Conservation (phyloP, 2,113 vertebrate genomes). For the Gallinago paraguaiae region DNA sequence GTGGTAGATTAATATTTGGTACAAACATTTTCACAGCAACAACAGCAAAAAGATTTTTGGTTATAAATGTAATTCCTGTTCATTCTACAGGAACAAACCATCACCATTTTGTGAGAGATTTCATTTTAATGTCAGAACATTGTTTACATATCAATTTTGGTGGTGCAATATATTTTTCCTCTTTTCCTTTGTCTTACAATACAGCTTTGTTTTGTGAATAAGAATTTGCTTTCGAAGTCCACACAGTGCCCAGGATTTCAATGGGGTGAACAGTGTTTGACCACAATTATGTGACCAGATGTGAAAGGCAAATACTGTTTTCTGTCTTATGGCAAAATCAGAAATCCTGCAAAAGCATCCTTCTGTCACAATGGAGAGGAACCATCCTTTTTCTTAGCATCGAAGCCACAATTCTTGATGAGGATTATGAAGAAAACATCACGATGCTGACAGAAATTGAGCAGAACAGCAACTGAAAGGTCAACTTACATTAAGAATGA, state of each 20-base stretch:
- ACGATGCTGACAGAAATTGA: background rate
- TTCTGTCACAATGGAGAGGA: background rate
- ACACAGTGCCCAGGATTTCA: background rate
- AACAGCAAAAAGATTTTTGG: background rate
- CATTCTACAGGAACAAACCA: background rate
- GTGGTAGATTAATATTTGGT: background rate
- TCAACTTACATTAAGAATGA: constrained; percentile 37
- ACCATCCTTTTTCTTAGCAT: background rate
- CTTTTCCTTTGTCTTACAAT: background rate
- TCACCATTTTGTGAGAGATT: background rate
- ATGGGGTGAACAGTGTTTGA: background rate
- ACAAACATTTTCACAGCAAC: background rate
- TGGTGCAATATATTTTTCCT: background rate
- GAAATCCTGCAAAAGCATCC: background rate
- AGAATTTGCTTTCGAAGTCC: background rate
- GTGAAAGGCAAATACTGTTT: background rate
- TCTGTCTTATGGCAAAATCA: background rate
- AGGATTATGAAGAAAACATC: constrained; percentile 3
- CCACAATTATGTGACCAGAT: background rate
- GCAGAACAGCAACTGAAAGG: constrained; percentile 21
- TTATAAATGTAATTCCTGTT: background rate
- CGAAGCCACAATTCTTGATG: background rate
- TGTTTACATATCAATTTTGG: background rate
- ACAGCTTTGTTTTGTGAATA: background rate
- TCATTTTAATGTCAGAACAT: background rate